Evolutionary conservation across 2,797 vertebrate genomes (phyloP).

Genomic region (Fistularia commersonii): DNA sequence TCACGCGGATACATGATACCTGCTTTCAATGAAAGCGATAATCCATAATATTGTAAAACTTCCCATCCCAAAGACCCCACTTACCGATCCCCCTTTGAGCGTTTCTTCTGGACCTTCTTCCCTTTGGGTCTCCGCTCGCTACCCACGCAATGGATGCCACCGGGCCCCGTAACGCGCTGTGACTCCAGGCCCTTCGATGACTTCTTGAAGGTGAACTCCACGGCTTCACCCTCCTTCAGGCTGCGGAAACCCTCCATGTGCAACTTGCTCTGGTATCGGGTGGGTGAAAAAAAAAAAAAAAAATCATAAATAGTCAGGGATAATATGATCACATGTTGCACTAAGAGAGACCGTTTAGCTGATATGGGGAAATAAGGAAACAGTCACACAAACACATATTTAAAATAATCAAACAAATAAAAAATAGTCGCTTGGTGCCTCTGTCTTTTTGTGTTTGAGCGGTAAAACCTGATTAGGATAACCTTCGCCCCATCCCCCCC

Average conservation of each 20-base stretch:
- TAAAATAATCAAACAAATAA: constrained; percentile 22
- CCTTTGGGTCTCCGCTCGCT: constrained; percentile 93
- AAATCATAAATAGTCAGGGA: no score
- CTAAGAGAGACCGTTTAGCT: no score
- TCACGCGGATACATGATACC: no score
- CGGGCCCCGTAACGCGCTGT: constrained; percentile 88
- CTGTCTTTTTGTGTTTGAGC: constrained; percentile 48
- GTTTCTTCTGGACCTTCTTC: constrained; percentile 89
- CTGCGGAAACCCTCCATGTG: constrained; percentile 98
- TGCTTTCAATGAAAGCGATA: no score
- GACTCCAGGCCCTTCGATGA: constrained; percentile 94
- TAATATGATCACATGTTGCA: no score
- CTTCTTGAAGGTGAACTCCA: constrained; percentile 96
- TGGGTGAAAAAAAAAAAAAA: not conserved
- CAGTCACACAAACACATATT: not conserved
- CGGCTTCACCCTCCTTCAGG: constrained; percentile 91
- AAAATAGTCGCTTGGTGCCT: constrained; percentile 16
- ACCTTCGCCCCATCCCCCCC: constrained; percentile 51
- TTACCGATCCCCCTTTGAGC: constrained; percentile 92
- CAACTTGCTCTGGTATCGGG: constrained; percentile 94
- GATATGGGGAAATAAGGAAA: constrained; percentile 37
- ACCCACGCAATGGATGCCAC: constrained; percentile 87
- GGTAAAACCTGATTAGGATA: constrained; percentile 65
- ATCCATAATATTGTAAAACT: not conserved
- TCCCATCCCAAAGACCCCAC: not conserved